phyloP scores from a whole-genome alignment of 2,113 vertebrate species.

The Cynoglossus semilaevis region DNA sequence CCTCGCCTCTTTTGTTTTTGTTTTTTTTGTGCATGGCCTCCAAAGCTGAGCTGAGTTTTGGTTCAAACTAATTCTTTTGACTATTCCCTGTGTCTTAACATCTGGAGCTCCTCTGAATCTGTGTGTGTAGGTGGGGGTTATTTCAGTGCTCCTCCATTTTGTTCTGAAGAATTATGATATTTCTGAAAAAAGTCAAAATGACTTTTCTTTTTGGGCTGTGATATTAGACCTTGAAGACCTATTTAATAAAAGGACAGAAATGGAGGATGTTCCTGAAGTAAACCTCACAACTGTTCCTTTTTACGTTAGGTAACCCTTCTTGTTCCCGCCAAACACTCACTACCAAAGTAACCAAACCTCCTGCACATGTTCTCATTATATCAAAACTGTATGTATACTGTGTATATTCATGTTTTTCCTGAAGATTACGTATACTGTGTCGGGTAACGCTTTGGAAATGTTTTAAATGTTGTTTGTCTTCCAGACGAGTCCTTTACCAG shows the following conservation, averaged over 20 bases:
- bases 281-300: slow-evolving; percentile 51
- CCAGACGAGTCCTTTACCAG: slow-evolving; percentile 63
- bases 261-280: slow-evolving; percentile 56
- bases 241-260: slow-evolving; percentile 2
- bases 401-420: slow-evolving; percentile 16
- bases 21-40: slow-evolving; percentile 78
- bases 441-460: slow-evolving; percentile 54
- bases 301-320: slow-evolving; percentile 52
- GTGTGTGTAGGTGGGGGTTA: slow-evolving; percentile 57
- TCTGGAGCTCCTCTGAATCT: slow-evolving; percentile 36
- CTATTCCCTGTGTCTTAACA: slow-evolving; percentile 7
- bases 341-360: slow-evolving; percentile 46
- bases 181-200: too few species aligned
- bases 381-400: slow-evolving; percentile 21
- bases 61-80: slow-evolving; percentile 60
- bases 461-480: slow-evolving; percentile 56
- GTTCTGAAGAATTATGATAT: too few species aligned
- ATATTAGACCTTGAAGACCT: not conserved
- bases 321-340: slow-evolving; percentile 34
- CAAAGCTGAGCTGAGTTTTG: slow-evolving; percentile 65
- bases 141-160: slow-evolving; percentile 55
- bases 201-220: not conserved
- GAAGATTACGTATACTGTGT: slow-evolving; percentile 6
- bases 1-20: not conserved
- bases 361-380: slow-evolving; percentile 40